Conservation (phyloP, 2,113 vertebrate genomes). For the Pogonocichla stellata region DNA sequence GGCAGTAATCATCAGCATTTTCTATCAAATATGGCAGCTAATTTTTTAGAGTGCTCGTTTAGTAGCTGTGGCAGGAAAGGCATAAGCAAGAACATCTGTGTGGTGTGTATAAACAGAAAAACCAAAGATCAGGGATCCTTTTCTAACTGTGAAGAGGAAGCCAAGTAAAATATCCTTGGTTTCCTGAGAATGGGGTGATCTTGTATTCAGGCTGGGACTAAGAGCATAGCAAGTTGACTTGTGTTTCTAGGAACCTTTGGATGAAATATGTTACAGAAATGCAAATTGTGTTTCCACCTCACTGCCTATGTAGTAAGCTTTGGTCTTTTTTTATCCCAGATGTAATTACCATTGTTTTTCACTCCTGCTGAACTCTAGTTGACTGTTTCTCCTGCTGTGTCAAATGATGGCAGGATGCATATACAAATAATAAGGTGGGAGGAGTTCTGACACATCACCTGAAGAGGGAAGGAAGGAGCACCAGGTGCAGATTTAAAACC, state of each 20-base stretch:
- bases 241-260: not conserved
- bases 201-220: not conserved
- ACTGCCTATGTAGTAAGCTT: not conserved
- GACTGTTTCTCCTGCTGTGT: not conserved
- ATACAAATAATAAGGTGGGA: not conserved
- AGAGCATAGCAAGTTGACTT: not conserved
- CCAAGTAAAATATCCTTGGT: not conserved
- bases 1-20: not conserved
- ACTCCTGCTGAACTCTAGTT: not conserved
- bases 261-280: not conserved
- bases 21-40: not conserved
- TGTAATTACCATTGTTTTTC: not conserved
- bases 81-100: not conserved
- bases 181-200: not conserved
- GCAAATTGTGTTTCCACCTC: not conserved
- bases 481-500: not conserved
- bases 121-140: not conserved
- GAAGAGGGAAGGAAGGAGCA: not conserved
- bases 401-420: not conserved
- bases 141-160: not conserved
- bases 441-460: not conserved
- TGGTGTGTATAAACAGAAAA: not conserved
- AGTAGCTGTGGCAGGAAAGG: not conserved
- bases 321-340: too few species aligned
- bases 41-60: not conserved